Evolutionary conservation across 2,113 vertebrate genomes (phyloP), one percentile per base, ranked within the genome.

Genomic region (Caranx ignobilis): DNA sequence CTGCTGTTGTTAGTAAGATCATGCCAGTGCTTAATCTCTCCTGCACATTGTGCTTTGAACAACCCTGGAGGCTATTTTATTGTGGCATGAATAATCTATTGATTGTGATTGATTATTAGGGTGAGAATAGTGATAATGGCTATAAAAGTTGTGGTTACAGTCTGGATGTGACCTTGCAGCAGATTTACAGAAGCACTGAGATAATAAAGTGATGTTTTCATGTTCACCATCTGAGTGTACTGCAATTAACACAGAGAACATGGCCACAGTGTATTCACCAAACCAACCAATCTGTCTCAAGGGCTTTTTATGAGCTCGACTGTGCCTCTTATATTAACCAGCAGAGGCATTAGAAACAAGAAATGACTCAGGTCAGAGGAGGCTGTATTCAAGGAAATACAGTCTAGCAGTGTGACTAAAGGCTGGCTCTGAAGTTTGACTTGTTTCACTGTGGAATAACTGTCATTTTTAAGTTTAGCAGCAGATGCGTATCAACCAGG

Each of bases 231-330:
- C 54, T 62, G 31, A 54, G 50, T 0, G 9, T 16, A 6, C 9
- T 59, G 50, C 70, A 65, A 77, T 70, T 3, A 72, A 39, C 26
- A 0, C 12, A 11, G 34, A 70, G 21, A 60, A 65, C 43, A 47
- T 1, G 26, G 56, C 21, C 19, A 2, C 56, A 47, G 50, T 9
- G 54, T 35, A 26, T 75, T 61, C 50, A 71, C 9, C 26, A 64
- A 66, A 82, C 81, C 74, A 71, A 50, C 18, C 41, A 12, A 0
- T 62, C 11, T 16, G 48, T 79, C 81, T 88, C 76, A 9, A 69
- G 37, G 26, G 32, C 21, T 75, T 75, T 68, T 47, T 45, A 11
- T 11, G 55, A 64, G 60, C 19, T 13, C 9, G 21, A 60, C 16
- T 18, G 0, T n/a, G 43, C 12, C 6, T 34, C 32, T 41, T 16